Evolutionary conservation across 2,113 vertebrate genomes (phyloP), one percentile per base, ranked within the genome.

Genomic region (Porphyrio hochstetteri): DNA sequence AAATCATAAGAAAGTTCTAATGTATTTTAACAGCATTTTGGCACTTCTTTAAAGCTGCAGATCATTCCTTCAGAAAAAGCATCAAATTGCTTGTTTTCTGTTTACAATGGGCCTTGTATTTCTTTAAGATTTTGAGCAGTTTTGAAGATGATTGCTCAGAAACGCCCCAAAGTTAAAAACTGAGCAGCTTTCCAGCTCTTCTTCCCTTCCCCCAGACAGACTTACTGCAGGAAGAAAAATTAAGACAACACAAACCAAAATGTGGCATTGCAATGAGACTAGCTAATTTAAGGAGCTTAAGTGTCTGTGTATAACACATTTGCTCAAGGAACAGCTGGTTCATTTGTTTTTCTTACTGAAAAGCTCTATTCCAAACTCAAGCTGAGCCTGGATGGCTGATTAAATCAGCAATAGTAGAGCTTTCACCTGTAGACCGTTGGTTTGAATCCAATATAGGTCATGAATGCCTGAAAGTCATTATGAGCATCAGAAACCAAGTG

Each of bases 241-340:
- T 59, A 89, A 82, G 55, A 75, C 19, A 16, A 86, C 50, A 72
- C 28, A 88, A 85, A 33, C 6, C 48, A 77, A 70, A 90, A 81
- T 38, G 56, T 7, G 64, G 79, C 60, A 53, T 0, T 90, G 71
- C 76, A 94, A 65, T 28, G 52, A 94, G 71, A 90, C 63, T 64
- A 83, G 63, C 72, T 91, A 40, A 95, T 95, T 95, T 74, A 57
- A 89, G 74, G 84, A 91, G 28, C n/a, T 59, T 77, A 85, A 91
- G 67, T 79, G 55, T 14, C 71, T 86, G 82, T 57, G 35, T 94
- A 11, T 13, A 86, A 90, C 88, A 93, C 68, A 72, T 57, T 90
- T 86, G 53, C 82, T 38, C 82, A 81, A 88, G 52, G 83, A 97
- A 92, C 95, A 93, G 92, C 95, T 96, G 93, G 42, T 65, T 96